A percentile compares a stretch with the other conserved stretches of the same genome.
phyloP scores from a whole-genome alignment of 2,888 invertebrate genomes.

The Amiota minor region DNA sequence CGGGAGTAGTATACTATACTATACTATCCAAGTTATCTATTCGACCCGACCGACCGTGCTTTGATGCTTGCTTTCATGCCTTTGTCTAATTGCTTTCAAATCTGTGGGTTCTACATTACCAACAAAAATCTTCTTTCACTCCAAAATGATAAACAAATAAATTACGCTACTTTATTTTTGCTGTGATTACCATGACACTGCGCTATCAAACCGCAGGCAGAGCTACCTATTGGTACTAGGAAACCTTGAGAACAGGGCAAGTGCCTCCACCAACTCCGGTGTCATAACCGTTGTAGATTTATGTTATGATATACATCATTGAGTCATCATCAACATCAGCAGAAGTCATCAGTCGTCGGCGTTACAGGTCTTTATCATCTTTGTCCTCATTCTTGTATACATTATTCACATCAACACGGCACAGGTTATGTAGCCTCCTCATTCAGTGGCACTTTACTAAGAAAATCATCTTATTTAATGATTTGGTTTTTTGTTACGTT shows the following conservation, averaged over 20 bases:
- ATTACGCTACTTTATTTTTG: constrained; percentile 19
- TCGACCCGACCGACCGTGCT: no score
- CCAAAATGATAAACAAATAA: constrained; percentile 2
- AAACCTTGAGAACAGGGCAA: constrained; percentile 5
- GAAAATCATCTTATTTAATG: neutral
- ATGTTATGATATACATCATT: constrained; percentile 61
- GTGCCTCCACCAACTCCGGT: no score
- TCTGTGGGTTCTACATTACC: constrained; percentile 40
- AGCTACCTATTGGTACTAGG: no score
- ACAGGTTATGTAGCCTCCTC: constrained; percentile 19
- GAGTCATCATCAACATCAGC: constrained; percentile 40
- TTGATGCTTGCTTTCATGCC: neutral
- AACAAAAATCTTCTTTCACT: constrained; percentile 1
- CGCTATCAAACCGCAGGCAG: neutral
- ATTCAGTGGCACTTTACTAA: constrained; percentile 14
- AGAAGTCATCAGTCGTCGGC: constrained; percentile 13
- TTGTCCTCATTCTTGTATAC: neutral
- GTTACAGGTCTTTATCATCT: neutral
- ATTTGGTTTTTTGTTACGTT: constrained; percentile 3
- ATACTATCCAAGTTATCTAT: no score
- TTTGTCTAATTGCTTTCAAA: constrained; percentile 62
- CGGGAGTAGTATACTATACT: no score
- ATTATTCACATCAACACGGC: constrained; percentile 4
- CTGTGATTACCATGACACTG: neutral
- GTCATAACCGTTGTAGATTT: constrained; percentile 44